Base-by-base conservation (phyloP, 2,113 vertebrate genomes). In the Centropus bengalensis region DNA sequence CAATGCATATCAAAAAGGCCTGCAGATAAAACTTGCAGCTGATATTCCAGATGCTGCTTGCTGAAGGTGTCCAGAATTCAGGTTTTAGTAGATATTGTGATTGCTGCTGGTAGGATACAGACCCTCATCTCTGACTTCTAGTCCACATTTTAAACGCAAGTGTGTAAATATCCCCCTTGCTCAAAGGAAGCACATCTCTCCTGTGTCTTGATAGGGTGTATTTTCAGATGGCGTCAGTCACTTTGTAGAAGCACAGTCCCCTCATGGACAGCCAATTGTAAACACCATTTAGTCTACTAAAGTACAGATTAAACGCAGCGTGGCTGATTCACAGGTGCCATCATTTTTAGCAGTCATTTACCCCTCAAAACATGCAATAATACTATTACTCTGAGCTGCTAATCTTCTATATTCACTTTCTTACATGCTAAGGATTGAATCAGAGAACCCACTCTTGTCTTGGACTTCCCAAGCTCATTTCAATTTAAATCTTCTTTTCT, bases 181-280 rank as follows among this genome's bases (percentile, higher is more conserved):
- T 54, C 45, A 49, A 47, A 42, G 32, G 52, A 60, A 56, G 28
- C 40, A 22, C n/a, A 33, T 36, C 55, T 42, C 82, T n/a, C 1
- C 0, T 16, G 3, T 3, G 5, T 22, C 55, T 51, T 17, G 20
- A 38, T 27, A 14, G 63, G 21, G 56, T 67, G 0, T 20, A 32
- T 64, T 91, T 68, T 59, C 47, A 49, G 44, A n/a, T 45, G 8
- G 15, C 2, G 32, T n/a, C 16, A 30, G 64, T 51, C 32, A 40
- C 27, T 33, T 76, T 49, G 45, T 54, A 47, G 52, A 69, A 60
- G 42, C 24, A 20, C 26, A 14, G 21, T 32, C 74, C 54, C 45
- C 33, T 63, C 44, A 21, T 6, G 42, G 54, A 45, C 20, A 64
- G 40, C 22, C 18, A 69, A 38, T 1, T 74, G n/a, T 40, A 77